phyloP scores from a whole-genome alignment of 2,113 vertebrate genomes.

The Arvicanthis niloticus region DNA sequence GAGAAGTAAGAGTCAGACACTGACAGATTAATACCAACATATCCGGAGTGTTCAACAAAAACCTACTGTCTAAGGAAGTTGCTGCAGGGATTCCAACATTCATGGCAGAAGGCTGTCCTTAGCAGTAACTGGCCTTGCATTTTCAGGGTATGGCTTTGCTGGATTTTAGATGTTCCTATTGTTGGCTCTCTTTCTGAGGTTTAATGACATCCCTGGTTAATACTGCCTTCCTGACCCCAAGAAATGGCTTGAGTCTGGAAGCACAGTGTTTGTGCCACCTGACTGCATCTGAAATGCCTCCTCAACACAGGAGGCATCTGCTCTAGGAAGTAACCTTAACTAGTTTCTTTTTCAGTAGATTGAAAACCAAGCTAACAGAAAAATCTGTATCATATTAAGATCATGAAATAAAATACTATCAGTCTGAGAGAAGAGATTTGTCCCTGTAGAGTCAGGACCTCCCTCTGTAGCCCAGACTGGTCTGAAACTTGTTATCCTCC shows the following conservation, averaged over 20 bases:
- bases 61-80: conserved; percentile 53
- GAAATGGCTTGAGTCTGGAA: conserved; percentile 51
- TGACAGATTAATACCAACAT: conserved; percentile 29
- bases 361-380: conserved; percentile 13
- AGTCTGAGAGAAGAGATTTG: not conserved
- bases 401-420: conserved; percentile 11
- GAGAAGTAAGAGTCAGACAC: not conserved
- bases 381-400: not conserved
- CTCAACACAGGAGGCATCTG: not conserved
- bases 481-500: not conserved
- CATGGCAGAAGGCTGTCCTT: conserved; percentile 22
- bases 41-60: conserved; percentile 56
- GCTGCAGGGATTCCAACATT: not conserved
- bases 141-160: not conserved
- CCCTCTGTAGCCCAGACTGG: not conserved
- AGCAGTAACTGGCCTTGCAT: not conserved
- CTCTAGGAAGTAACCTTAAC: not conserved
- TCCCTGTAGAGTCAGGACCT: not conserved
- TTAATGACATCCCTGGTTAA: conserved; percentile 62
- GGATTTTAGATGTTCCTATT: conserved; percentile 51
- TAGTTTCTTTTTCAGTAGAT: not conserved
- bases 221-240: not conserved
- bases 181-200: conserved; percentile 60
- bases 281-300: not conserved
- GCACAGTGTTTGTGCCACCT: not conserved